phyloP scores from a whole-genome alignment of 2,113 vertebrate genomes.

The Eptesicus fuscus region DNA sequence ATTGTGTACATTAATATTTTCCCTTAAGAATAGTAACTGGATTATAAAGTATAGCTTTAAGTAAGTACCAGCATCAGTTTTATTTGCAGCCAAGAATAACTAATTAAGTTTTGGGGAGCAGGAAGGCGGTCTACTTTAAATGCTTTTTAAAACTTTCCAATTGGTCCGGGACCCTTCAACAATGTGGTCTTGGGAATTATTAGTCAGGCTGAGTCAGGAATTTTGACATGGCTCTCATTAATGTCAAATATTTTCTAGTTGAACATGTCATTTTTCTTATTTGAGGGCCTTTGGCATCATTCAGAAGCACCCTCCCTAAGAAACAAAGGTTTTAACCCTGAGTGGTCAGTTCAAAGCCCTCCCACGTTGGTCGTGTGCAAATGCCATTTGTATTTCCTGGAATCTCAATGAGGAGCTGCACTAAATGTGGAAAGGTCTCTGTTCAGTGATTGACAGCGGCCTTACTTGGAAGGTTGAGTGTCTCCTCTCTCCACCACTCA shows the following conservation, averaged over 20 bases:
- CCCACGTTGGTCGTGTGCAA: neutral
- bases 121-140: constrained; percentile 53
- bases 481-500: neutral
- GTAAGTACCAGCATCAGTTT: constrained; percentile 45
- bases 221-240: constrained; percentile 15
- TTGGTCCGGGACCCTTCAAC: constrained; percentile 40
- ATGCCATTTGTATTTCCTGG: neutral
- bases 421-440: neutral
- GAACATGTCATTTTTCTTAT: constrained; percentile 2
- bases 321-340: neutral
- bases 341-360: neutral
- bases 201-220: neutral
- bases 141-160: constrained; percentile 36
- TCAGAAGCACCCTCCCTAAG: neutral
- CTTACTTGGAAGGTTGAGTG: neutral
- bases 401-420: neutral
- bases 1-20: constrained; percentile 56
- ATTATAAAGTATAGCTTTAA: constrained; percentile 65
- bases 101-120: constrained; percentile 52
- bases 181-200: constrained; percentile 25
- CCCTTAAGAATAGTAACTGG: constrained; percentile 55
- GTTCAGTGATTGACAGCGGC: neutral
- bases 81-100: constrained; percentile 71
- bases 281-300: neutral
- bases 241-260: neutral